These are phyloP conservation scores for Parthenolecanium corni DNA, from an alignment of 2,888 invertebrate genomes.

Conservation along the genomic window DNA sequence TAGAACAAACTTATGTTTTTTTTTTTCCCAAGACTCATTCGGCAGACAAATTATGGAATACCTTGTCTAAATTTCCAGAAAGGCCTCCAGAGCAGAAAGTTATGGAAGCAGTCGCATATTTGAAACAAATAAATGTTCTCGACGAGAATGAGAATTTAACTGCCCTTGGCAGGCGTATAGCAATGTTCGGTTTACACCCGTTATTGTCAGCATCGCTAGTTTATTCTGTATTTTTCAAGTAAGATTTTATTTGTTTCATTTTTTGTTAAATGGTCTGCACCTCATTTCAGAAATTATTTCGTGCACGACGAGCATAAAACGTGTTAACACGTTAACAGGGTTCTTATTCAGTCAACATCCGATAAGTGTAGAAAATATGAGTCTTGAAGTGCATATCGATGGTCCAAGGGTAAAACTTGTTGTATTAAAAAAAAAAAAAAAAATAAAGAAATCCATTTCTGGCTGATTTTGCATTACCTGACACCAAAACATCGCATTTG, in stretches of 20 bases:
- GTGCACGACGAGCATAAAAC: too few species aligned
- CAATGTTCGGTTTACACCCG: slow-evolving; percentile 48
- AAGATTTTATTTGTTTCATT: slow-evolving; percentile 29
- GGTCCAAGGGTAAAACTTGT: too few species aligned
- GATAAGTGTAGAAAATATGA: too few species aligned
- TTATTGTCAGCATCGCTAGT: slow-evolving; percentile 49
- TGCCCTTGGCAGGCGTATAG: slow-evolving; percentile 47
- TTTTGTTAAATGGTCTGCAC: too few species aligned
- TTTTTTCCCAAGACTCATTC: slow-evolving; percentile 27
- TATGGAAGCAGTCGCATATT: slow-evolving; percentile 47
- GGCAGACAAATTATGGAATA: slow-evolving; percentile 44
- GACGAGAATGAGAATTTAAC: slow-evolving; percentile 50
- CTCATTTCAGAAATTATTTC: too few species aligned
- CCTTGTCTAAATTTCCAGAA: slow-evolving; percentile 50
- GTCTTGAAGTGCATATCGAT: not conserved
- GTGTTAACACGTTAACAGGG: too few species aligned
- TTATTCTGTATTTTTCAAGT: slow-evolving; percentile 46
- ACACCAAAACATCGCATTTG: too few species aligned
- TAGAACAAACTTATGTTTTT: not conserved
- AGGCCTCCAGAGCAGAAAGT: slow-evolving; percentile 48
- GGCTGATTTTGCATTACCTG: too few species aligned
- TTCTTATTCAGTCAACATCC: too few species aligned
- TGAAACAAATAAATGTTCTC: slow-evolving; percentile 48
- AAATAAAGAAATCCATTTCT: too few species aligned
- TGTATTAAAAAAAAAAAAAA: too few species aligned